A percentile compares a stretch with the other conserved stretches of the same genome.
phyloP scores from a whole-genome alignment of 53 echinoderm and acorn worm species.

The Mesocentrotus franciscanus region DNA sequence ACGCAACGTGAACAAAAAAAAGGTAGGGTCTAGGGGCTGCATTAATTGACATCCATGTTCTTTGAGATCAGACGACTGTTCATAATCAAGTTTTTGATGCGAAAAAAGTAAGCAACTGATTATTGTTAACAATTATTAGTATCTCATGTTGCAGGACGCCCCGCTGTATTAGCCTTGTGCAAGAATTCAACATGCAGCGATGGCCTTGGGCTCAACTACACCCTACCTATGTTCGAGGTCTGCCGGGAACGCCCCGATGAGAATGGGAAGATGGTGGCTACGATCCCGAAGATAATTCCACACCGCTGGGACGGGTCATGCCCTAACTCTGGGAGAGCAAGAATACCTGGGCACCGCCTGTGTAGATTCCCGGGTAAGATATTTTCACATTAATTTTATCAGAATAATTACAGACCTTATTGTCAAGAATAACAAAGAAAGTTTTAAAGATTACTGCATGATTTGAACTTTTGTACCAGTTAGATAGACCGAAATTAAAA shows the following conservation, averaged over 20 bases:
- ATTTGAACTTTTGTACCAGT: too few species aligned
- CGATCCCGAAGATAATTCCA: not conserved
- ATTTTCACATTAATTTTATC: too few species aligned
- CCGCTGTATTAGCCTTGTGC: not conserved
- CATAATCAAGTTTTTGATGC: too few species aligned
- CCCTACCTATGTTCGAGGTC: constrained; percentile 10
- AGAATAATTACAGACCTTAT: too few species aligned
- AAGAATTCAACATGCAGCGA: not conserved
- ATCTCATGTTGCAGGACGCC: not conserved
- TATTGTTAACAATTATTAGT: not conserved
- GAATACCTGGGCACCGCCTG: not conserved
- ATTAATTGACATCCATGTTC: too few species aligned
- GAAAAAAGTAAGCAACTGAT: too few species aligned
- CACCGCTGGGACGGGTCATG: not conserved
- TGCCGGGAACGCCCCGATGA: not conserved
- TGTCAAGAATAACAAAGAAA: too few species aligned
- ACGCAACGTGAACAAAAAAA: too few species aligned
- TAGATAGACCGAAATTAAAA: too few species aligned
- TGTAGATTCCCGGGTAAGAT: not conserved
- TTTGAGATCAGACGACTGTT: too few species aligned
- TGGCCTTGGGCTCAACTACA: constrained; percentile 14
- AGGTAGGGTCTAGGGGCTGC: too few species aligned
- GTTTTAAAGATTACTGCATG: too few species aligned
- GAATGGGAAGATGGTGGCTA: not conserved
- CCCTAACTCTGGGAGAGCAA: not conserved